Conservation (phyloP, 2,113 vertebrate genomes). For the Brienomyrus longianalis region DNA sequence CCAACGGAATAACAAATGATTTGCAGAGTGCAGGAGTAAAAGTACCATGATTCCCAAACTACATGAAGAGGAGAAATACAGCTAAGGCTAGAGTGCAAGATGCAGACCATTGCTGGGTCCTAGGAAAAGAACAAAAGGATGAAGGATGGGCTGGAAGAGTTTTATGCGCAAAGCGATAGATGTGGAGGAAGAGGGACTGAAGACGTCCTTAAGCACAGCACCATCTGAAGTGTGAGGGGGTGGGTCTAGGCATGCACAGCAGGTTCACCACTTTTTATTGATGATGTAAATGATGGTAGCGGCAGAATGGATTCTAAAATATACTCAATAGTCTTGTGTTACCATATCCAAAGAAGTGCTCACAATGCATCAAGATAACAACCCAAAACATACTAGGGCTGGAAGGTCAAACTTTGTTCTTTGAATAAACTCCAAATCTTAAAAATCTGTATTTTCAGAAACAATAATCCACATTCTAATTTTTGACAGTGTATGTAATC, state of each 20-base stretch:
- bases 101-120: not conserved
- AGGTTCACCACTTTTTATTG: not conserved
- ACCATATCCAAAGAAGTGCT: not conserved
- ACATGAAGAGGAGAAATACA: not conserved
- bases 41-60: not conserved
- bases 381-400: not conserved
- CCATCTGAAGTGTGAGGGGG: not conserved
- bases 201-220: not conserved
- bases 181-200: not conserved
- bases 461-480: not conserved
- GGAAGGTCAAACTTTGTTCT: not conserved
- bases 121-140: not conserved
- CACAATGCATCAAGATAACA: not conserved
- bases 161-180: not conserved
- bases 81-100: not conserved
- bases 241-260: not conserved
- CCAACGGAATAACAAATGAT: not conserved
- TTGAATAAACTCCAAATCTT: not conserved
- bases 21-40: not conserved
- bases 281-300: not conserved
- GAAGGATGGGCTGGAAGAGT: not conserved
- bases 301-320: not conserved
- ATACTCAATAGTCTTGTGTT: not conserved
- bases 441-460: not conserved
- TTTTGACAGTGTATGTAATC: not conserved